Percentiles rank a stretch among this genome's conserved stretches.
Evolutionary conservation across 2,113 vertebrate genomes (phyloP).

Genomic region (Genyomyrus donnyi): DNA sequence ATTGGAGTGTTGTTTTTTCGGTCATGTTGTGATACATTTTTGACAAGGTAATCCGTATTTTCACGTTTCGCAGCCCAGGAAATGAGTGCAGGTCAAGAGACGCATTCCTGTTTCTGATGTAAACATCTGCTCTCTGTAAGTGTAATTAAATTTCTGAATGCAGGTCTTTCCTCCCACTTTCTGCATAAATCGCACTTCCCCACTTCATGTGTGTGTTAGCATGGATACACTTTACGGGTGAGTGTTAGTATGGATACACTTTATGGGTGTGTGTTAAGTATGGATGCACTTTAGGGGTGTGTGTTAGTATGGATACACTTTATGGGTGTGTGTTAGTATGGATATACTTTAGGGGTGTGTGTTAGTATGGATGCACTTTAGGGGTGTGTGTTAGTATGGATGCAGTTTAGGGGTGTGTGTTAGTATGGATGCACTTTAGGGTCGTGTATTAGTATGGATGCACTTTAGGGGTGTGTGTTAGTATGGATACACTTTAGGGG

Average conservation of each 20-base stretch:
- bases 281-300: too few species aligned
- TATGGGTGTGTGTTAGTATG: background rate
- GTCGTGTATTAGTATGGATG: too few species aligned
- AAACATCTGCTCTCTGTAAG: background rate
- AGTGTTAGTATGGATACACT: background rate
- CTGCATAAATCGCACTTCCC: background rate
- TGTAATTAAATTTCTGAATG: background rate
- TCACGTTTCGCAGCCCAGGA: background rate
- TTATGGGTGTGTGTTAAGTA: too few species aligned
- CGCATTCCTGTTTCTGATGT: background rate
- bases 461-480: too few species aligned
- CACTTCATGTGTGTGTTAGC: background rate
- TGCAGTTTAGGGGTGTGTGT: too few species aligned
- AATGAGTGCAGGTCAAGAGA: background rate
- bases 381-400: too few species aligned
- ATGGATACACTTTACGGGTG: background rate
- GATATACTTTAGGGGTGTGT: too few species aligned
- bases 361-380: too few species aligned
- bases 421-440: too few species aligned
- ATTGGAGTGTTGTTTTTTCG: background rate
- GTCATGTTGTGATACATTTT: background rate
- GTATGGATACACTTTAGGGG: background rate
- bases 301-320: too few species aligned
- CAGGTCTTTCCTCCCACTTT: background rate
- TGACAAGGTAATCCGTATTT: background rate